Percentiles rank a stretch among this genome's conserved stretches.
phyloP scores from a whole-genome alignment of 2,888 invertebrate genomes.

The Deroplatys truncata region DNA sequence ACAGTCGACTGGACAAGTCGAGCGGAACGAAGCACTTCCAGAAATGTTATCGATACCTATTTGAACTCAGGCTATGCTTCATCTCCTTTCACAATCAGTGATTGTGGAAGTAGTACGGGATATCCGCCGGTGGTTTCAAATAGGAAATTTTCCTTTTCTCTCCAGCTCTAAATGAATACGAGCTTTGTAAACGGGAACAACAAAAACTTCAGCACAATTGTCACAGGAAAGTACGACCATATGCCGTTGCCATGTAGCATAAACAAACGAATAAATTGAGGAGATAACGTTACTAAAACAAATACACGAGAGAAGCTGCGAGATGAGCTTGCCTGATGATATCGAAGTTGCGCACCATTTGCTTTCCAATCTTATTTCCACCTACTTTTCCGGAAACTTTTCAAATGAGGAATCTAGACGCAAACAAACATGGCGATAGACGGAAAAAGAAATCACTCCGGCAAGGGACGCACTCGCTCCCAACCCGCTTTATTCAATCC shows the following conservation, averaged over 20 bases:
- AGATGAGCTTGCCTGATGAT: background rate
- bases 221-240: background rate
- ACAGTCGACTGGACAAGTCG: too few relatives aligned
- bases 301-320: background rate
- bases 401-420: slow-evolving; percentile 7
- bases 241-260: background rate
- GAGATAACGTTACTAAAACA: background rate
- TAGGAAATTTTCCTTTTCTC: background rate
- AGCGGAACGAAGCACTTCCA: too few relatives aligned
- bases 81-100: background rate
- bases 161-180: background rate
- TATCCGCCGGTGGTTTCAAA: background rate
- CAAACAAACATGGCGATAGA: slow-evolving; percentile 10
- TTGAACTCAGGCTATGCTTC: too few relatives aligned
- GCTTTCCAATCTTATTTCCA: background rate
- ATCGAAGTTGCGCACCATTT: background rate
- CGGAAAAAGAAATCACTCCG: background rate
- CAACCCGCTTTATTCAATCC: slow-evolving; percentile 24
- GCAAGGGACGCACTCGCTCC: background rate
- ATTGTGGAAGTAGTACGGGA: background rate
- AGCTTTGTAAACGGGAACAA: background rate
- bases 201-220: background rate
- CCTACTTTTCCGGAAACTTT: background rate
- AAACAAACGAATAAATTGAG: background rate
- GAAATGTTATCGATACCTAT: too few relatives aligned